A percentile compares a stretch with the other conserved stretches of the same genome.
These are phyloP conservation scores for Hyles lineata DNA, from an alignment of 2,888 invertebrate genomes.

Conservation along the genomic window DNA sequence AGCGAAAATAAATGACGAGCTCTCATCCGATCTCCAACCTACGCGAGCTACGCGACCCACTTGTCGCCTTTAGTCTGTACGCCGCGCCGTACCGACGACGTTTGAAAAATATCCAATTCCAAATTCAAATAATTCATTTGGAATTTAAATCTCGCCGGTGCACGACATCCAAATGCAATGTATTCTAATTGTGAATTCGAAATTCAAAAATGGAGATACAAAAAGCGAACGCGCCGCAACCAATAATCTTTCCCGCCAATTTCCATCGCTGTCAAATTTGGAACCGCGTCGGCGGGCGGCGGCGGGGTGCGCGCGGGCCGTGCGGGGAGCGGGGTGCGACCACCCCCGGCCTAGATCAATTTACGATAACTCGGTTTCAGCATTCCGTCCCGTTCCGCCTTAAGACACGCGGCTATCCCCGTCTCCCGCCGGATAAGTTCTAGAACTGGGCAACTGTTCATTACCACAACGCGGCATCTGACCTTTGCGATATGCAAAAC, in stretches of 20 bases:
- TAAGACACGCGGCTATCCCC: conserved; percentile 77
- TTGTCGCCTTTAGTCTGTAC: conserved; percentile 41
- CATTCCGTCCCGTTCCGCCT: conserved; percentile 80
- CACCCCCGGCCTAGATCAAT: conserved; percentile 79
- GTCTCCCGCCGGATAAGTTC: conserved; percentile 78
- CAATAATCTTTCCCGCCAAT: conserved; percentile 84
- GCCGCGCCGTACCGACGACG: conserved; percentile 35
- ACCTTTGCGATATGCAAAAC: conserved; percentile 36
- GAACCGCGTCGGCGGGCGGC: conserved; percentile 65
- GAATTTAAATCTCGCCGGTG: conserved; percentile 44
- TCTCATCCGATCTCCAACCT: conserved; percentile 62
- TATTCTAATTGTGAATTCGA: conserved; percentile 54
- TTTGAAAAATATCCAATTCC: conserved; percentile 26
- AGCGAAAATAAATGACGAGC: conserved; percentile 51
- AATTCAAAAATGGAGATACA: conserved; percentile 40
- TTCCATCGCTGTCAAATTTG: conserved; percentile 85
- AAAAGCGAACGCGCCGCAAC: conserved; percentile 52
- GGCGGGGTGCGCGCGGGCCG: conserved; percentile 48
- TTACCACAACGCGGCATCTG: conserved; percentile 60
- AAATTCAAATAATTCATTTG: conserved; percentile 47
- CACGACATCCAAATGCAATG: conserved; percentile 24
- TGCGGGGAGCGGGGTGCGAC: conserved; percentile 52
- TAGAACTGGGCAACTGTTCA: conserved; percentile 70
- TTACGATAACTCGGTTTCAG: conserved; percentile 82
- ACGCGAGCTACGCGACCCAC: conserved; percentile 68